phyloP scores from a whole-genome alignment of 2,888 invertebrate genomes.

The Drepana falcataria region DNA sequence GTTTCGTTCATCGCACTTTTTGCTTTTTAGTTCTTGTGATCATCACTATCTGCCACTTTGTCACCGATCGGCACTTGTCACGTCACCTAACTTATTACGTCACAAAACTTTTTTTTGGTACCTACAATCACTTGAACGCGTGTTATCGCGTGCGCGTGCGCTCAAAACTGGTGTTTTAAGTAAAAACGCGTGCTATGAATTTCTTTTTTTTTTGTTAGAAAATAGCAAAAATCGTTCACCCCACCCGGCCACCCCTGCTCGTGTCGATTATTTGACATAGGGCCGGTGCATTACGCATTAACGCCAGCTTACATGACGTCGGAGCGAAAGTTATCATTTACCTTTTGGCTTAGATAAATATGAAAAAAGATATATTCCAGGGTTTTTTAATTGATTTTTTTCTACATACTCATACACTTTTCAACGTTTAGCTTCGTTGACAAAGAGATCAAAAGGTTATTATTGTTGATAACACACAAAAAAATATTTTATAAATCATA shows the following conservation, averaged over 20 bases:
- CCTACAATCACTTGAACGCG: conserved; percentile 35
- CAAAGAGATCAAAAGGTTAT: too few species aligned
- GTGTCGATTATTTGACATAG: conserved; percentile 55
- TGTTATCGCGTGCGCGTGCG: conserved; percentile 64
- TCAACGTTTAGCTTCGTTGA: too few species aligned
- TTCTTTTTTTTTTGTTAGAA: conserved; percentile 65
- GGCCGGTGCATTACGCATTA: conserved; percentile 64
- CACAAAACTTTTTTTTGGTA: conserved; percentile 7
- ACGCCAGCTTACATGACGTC: conserved; percentile 43
- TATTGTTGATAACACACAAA: too few species aligned
- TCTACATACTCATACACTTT: too few species aligned
- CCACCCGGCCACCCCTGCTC: conserved; percentile 54
- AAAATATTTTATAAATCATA: too few species aligned
- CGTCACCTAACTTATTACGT: not conserved
- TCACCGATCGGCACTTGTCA: conserved; percentile 1
- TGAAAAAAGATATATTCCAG: not conserved
- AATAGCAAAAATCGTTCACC: conserved; percentile 67
- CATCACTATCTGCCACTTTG: conserved; percentile 25
- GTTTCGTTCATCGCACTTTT: conserved; percentile 33
- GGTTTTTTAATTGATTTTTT: too few species aligned
- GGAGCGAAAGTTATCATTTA: not conserved
- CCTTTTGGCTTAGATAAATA: not conserved
- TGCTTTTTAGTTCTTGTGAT: conserved; percentile 38
- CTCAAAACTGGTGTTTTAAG: conserved; percentile 71
- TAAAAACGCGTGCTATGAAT: conserved; percentile 60